Evolutionary conservation across 2,113 vertebrate genomes (phyloP).

Genomic region (Brachyhypopomus occidentalis): DNA sequence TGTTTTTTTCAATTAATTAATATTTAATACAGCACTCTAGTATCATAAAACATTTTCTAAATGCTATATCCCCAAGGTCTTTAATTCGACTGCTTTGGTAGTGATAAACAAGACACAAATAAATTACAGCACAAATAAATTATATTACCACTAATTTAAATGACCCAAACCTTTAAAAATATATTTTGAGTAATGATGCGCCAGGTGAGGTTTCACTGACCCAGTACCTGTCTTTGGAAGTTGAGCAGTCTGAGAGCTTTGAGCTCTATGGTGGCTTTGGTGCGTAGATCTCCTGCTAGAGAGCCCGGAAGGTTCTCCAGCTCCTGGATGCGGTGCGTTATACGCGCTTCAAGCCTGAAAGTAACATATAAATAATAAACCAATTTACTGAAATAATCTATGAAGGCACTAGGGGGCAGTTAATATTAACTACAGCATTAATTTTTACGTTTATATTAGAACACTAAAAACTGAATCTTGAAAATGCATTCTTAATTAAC

Average conservation of each 20-base stretch:
- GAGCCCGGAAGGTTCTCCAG: slow-evolving; percentile 95
- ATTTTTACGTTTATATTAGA: neutral
- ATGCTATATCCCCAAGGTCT: neutral
- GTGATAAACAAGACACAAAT: neutral
- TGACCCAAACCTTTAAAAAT: neutral
- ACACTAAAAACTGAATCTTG: neutral
- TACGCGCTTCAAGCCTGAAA: slow-evolving; percentile 90
- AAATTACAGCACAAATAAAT: neutral
- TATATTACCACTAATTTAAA: too few species aligned
- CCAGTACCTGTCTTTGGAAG: slow-evolving; percentile 92
- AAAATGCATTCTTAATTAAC: neutral
- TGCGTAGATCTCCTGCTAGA: slow-evolving; percentile 89
- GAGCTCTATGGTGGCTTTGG: slow-evolving; percentile 96
- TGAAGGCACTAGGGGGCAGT: too few species aligned
- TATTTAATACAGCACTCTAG: too few species aligned
- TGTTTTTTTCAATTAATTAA: too few species aligned
- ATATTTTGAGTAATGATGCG: neutral
- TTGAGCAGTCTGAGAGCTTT: slow-evolving; percentile 94
- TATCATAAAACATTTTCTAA: too few species aligned
- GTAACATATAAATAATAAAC: neutral
- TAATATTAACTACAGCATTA: neutral
- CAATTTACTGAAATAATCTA: too few species aligned
- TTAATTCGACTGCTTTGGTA: neutral
- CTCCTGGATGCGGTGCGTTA: slow-evolving; percentile 94
- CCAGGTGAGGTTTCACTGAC: neutral